Percentiles rank a stretch among this genome's conserved stretches.
These are phyloP conservation scores for Stomatorhinus ivindoensis DNA, from an alignment of 2,113 vertebrate genomes.

Conservation along the genomic window DNA sequence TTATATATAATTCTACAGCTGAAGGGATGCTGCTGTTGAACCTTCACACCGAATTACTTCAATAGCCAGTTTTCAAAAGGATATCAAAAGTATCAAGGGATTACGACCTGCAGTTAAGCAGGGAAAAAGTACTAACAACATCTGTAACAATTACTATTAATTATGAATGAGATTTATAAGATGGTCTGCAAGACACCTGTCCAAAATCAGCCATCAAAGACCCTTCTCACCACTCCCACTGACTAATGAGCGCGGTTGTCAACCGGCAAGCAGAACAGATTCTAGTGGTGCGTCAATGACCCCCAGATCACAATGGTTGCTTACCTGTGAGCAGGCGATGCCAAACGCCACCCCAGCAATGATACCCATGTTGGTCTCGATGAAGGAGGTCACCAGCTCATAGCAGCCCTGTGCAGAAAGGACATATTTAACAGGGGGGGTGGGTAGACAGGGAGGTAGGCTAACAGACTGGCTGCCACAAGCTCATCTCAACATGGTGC, in stretches of 20 bases:
- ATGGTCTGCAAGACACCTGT: background rate
- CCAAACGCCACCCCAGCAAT: conserved; percentile 94
- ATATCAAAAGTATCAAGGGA: background rate
- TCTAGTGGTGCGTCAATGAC: too few species aligned
- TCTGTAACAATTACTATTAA: background rate
- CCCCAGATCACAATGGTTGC: background rate
- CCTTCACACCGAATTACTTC: background rate
- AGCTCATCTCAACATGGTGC: background rate
- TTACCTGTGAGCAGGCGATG: conserved; percentile 94
- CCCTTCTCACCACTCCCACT: background rate
- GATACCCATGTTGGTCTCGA: conserved; percentile 94
- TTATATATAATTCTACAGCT: background rate
- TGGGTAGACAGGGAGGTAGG: too few species aligned
- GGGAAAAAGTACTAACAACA: background rate
- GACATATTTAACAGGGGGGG: background rate
- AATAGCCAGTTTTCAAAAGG: background rate
- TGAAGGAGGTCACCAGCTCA: conserved; percentile 86
- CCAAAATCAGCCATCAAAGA: background rate
- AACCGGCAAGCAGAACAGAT: background rate
- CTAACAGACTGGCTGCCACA: background rate
- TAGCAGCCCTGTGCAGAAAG: conserved; percentile 79
- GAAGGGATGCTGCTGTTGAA: background rate
- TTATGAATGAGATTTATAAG: background rate
- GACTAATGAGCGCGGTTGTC: background rate
- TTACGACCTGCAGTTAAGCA: background rate